These are phyloP conservation scores for Gnathonemus longibarbis DNA, from an alignment of 2,113 vertebrate species.

Conservation along the genomic window DNA sequence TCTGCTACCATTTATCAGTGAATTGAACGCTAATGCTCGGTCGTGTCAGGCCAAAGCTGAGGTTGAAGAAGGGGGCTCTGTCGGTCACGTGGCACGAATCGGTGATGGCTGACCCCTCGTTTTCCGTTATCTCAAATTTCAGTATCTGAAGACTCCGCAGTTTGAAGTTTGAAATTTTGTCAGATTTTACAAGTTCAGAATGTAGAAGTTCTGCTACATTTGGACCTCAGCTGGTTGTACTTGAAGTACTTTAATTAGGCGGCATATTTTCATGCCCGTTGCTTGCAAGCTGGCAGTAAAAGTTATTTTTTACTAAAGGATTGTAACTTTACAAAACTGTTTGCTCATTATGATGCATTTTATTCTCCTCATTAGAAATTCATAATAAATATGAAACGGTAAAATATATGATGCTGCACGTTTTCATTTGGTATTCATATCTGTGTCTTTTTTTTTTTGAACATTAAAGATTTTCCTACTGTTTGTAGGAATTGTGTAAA, in stretches of 20 bases:
- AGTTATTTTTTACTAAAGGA: neutral
- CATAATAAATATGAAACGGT: neutral
- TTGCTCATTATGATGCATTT: neutral
- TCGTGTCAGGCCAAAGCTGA: conserved; percentile 41
- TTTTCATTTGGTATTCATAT: neutral
- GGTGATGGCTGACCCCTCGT: conserved; percentile 44
- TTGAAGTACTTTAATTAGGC: neutral
- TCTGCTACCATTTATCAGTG: conserved; percentile 40
- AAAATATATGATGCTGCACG: neutral
- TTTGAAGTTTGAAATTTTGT: conserved; percentile 9
- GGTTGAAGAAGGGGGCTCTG: conserved; percentile 43
- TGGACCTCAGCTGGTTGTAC: neutral
- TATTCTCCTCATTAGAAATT: neutral
- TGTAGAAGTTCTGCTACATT: neutral
- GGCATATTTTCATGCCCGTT: neutral
- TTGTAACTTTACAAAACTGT: neutral
- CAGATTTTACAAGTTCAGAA: neutral
- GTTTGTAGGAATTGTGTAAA: neutral
- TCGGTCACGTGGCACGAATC: conserved; percentile 55
- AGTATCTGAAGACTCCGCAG: conserved; percentile 46
- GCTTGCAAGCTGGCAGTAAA: neutral
- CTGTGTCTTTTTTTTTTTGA: neutral
- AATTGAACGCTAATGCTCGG: conserved; percentile 33
- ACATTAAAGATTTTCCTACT: neutral
- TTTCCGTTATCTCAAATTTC: conserved; percentile 32